A percentile compares a stretch with the other conserved stretches of the same genome.
These are phyloP conservation scores for Yponomeuta malinellus DNA, from an alignment of 2,888 invertebrate species.

Conservation along the genomic window DNA sequence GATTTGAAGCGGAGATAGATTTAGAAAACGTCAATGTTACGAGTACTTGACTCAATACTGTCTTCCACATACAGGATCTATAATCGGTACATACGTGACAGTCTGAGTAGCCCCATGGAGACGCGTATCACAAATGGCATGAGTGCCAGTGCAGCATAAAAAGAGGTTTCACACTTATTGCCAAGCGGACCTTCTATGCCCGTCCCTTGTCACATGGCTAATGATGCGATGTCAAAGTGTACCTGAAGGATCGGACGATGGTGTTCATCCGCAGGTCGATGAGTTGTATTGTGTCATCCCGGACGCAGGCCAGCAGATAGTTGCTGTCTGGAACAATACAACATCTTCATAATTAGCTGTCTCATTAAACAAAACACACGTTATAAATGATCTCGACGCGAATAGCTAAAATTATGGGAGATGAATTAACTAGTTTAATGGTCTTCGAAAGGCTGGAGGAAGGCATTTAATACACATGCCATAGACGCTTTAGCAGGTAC, in stretches of 20 bases:
- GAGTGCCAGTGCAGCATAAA: not conserved
- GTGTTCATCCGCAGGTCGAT: constrained; percentile 96
- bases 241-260: constrained; percentile 93
- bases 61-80: no score
- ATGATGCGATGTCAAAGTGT: constrained; percentile 31
- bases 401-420: constrained; percentile 1
- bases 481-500: not conserved
- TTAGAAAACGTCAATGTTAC: no score
- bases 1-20: no score
- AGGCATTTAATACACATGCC: not conserved
- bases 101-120: no score
- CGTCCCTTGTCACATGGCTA: not conserved
- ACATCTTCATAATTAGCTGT: constrained; percentile 12
- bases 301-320: constrained; percentile 92
- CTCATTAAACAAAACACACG: not conserved
- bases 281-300: constrained; percentile 96
- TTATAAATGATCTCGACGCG: constrained; percentile 2
- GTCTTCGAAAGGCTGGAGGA: not conserved
- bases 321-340: constrained; percentile 83
- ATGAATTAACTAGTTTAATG: not conserved
- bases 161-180: not conserved
- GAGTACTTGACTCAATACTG: no score
- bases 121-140: not conserved
- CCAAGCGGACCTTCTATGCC: not conserved
- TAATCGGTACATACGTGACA: no score